Conservation (phyloP, 2,797 vertebrate genomes). For the Oryzias sinensis region DNA sequence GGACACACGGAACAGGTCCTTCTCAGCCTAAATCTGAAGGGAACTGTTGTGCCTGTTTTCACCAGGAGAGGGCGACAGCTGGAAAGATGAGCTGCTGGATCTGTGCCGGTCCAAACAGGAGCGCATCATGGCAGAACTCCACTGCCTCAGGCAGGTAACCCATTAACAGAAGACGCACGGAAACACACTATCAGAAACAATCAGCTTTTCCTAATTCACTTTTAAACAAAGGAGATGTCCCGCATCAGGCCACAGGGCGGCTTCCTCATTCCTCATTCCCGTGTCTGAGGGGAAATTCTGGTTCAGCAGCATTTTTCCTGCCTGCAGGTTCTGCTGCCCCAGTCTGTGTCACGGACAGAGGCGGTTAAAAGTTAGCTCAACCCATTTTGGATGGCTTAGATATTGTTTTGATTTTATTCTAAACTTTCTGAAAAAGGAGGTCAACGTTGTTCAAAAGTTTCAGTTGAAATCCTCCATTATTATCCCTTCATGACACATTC, state of each 20-base stretch:
- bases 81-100: conserved; percentile 85
- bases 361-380: neutral
- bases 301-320: conserved; percentile 52
- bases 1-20: neutral
- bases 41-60: conserved; percentile 1
- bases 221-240: neutral
- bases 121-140: conserved; percentile 76
- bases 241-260: conserved; percentile 4
- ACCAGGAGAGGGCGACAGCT: conserved; percentile 82
- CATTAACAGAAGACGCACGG: neutral
- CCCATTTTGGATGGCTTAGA: neutral
- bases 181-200: neutral
- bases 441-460: neutral
- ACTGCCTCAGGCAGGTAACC: conserved; percentile 75
- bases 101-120: conserved; percentile 85
- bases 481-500: too few species aligned
- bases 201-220: neutral
- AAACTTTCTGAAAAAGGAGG: neutral
- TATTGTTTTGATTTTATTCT: neutral
- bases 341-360: conserved; percentile 5
- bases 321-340: neutral
- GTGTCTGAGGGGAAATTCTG: conserved; percentile 23
- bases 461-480: too few species aligned
- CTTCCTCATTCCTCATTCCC: conserved; percentile 40
- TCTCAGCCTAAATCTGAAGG: neutral